Percentiles rank a stretch among this genome's conserved stretches.
phyloP scores from a whole-genome alignment of 2,888 invertebrate species.

The Diarsia rubi region DNA sequence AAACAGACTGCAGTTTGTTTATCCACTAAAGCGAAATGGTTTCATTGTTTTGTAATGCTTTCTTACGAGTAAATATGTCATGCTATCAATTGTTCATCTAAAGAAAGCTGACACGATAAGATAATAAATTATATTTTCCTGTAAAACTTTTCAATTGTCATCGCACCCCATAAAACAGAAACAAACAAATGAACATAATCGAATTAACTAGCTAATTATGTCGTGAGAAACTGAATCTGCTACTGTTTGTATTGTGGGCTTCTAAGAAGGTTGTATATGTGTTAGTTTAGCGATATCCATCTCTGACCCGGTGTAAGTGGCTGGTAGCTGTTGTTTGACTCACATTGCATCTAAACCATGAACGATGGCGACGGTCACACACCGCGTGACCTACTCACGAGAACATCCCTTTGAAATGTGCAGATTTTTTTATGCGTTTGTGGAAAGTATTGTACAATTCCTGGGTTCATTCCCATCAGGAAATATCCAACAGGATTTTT shows the following conservation, averaged over 20 bases:
- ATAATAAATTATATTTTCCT: background rate
- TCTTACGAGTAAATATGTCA: background rate
- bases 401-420: slow-evolving; percentile 63
- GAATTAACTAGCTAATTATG: slow-evolving; percentile 67
- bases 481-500: background rate
- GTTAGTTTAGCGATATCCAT: slow-evolving; percentile 76
- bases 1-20: background rate
- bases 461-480: background rate
- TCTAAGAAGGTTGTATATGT: slow-evolving; percentile 55
- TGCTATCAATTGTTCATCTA: background rate
- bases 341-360: slow-evolving; percentile 84
- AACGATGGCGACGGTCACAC: slow-evolving; percentile 63
- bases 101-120: slow-evolving; percentile 10
- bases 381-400: slow-evolving; percentile 74
- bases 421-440: too few species aligned
- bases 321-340: slow-evolving; percentile 83
- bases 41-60: background rate
- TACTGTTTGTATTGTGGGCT: slow-evolving; percentile 50
- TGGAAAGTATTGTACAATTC: background rate
- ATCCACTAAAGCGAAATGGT: background rate
- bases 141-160: slow-evolving; percentile 11
- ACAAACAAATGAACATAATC: slow-evolving; percentile 59
- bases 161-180: slow-evolving; percentile 7
- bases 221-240: slow-evolving; percentile 62
- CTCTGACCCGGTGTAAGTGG: slow-evolving; percentile 77